A percentile compares a stretch with the other conserved stretches of the same genome.
These are phyloP conservation scores for Toxonevra muliebris DNA, from an alignment of 2,888 invertebrate species.

Conservation along the genomic window DNA sequence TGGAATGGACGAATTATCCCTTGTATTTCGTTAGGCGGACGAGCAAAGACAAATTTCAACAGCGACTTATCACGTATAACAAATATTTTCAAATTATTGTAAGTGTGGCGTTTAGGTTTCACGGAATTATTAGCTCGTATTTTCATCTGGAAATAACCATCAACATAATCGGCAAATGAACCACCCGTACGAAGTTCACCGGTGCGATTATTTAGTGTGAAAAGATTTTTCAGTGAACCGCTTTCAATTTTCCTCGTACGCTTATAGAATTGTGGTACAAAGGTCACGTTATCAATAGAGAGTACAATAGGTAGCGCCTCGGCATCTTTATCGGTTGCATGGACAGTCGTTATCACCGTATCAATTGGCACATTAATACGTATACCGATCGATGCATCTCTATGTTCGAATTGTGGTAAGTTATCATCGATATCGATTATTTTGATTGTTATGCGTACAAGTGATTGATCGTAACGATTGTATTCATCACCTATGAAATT, in stretches of 20 bases:
- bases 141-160: conserved; percentile 72
- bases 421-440: conserved; percentile 80
- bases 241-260: conserved; percentile 65
- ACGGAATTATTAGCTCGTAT: conserved; percentile 73
- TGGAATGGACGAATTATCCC: conserved; percentile 69
- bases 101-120: conserved; percentile 67
- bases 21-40: conserved; percentile 71
- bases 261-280: conserved; percentile 65
- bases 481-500: conserved; percentile 64
- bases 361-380: conserved; percentile 79
- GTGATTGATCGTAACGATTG: conserved; percentile 75
- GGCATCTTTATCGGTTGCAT: conserved; percentile 75
- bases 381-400: conserved; percentile 76
- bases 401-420: conserved; percentile 72
- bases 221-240: conserved; percentile 67
- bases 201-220: conserved; percentile 73
- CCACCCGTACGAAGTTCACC: conserved; percentile 78
- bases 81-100: conserved; percentile 71
- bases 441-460: conserved; percentile 72
- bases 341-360: conserved; percentile 73
- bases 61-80: conserved; percentile 78
- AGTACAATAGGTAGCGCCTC: conserved; percentile 74
- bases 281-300: conserved; percentile 70
- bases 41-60: conserved; percentile 74
- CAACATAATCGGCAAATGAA: conserved; percentile 72